phyloP scores from a whole-genome alignment of 1,140 invertebrate genomes.

The Metopolophium dirhodum region DNA sequence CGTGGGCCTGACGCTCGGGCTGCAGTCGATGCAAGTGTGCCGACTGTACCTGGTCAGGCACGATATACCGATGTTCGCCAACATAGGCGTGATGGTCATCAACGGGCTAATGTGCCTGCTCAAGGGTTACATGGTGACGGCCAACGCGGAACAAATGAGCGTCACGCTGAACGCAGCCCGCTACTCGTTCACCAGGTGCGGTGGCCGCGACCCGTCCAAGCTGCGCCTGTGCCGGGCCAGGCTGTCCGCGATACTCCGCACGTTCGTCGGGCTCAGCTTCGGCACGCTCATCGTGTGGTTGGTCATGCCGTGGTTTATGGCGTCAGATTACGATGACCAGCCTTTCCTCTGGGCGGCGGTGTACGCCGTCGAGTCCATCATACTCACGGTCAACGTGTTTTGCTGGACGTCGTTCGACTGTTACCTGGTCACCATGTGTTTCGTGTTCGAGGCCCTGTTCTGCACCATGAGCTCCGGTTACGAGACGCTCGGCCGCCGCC shows the following conservation, averaged over 20 bases:
- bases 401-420: background rate
- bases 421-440: background rate
- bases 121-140: background rate
- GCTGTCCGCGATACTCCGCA: background rate
- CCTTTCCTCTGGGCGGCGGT: background rate
- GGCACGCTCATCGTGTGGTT: background rate
- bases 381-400: background rate
- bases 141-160: background rate
- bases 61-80: background rate
- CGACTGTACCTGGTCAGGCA: background rate
- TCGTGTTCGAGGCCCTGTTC: background rate
- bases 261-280: background rate
- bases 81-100: background rate
- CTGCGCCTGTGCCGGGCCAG: background rate
- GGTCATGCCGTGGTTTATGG: background rate
- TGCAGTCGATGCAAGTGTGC: background rate
- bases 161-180: background rate
- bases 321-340: no score
- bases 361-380: background rate
- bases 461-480: background rate
- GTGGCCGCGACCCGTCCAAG: background rate
- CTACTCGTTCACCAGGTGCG: background rate
- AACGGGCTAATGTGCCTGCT: background rate
- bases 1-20: background rate
- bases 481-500: background rate